phyloP scores from a whole-genome alignment of 2,888 invertebrate species.

The Noctua comes region DNA sequence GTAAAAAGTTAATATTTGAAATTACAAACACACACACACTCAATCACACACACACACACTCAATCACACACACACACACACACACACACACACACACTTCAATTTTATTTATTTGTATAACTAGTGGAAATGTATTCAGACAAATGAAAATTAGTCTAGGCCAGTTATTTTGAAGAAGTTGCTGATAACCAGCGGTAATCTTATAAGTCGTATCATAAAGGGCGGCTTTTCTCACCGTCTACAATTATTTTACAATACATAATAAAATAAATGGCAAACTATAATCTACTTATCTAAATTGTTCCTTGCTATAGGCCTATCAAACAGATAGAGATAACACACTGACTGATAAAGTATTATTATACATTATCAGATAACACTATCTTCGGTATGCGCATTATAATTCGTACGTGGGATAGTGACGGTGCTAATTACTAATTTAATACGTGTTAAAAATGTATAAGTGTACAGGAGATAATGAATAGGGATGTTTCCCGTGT shows the following conservation, averaged over 20 bases:
- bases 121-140: too few species aligned
- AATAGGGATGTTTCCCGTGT: too few species aligned
- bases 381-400: constrained; percentile 3
- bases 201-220: neutral
- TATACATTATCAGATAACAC: constrained; percentile 6
- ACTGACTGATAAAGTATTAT: neutral
- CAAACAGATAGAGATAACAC: neutral
- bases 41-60: too few species aligned
- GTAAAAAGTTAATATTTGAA: too few species aligned
- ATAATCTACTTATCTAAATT: constrained; percentile 5
- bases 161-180: too few species aligned
- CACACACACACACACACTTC: too few species aligned
- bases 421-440: neutral
- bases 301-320: constrained; percentile 5
- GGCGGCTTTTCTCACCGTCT: neutral
- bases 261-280: neutral
- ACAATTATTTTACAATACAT: neutral
- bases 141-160: too few species aligned
- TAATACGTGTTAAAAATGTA: neutral
- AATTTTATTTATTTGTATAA: too few species aligned
- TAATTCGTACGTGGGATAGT: neutral
- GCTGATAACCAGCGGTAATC: too few species aligned
- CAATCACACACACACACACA: too few species aligned
- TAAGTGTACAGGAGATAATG: neutral
- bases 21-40: too few species aligned